Percentiles rank a stretch among this genome's conserved stretches.
Evolutionary conservation across 1,140 invertebrate species (phyloP).

Genomic region (Trachymyrmex cornetzi): DNA sequence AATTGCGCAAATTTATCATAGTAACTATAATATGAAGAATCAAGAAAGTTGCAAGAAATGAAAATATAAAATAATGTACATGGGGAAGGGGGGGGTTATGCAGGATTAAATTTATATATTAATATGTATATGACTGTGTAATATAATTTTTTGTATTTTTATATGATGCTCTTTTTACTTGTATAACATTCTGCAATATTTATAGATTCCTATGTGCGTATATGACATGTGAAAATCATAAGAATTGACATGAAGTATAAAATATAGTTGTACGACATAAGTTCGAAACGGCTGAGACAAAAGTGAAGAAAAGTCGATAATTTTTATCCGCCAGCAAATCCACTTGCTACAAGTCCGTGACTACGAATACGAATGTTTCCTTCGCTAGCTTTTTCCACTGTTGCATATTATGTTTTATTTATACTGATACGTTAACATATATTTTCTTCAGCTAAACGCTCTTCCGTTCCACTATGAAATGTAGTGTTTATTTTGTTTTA

Average conservation of each 20-base stretch:
- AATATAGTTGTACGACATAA: constrained; percentile 13
- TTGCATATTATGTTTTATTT: constrained; percentile 30
- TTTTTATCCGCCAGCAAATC: constrained; percentile 52
- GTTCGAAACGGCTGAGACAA: constrained; percentile 4
- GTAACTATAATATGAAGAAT: not conserved
- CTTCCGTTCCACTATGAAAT: not conserved
- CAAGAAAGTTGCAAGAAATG: not conserved
- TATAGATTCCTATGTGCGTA: not conserved
- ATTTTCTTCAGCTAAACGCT: not conserved
- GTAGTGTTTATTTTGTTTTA: constrained; percentile 37
- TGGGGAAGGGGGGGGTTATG: too few relatives aligned
- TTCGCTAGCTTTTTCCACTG: not conserved
- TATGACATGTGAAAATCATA: not conserved
- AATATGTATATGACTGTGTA: not conserved
- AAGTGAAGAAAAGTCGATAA: constrained; percentile 67
- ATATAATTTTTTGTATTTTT: constrained; percentile 12
- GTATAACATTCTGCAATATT: constrained; percentile 2
- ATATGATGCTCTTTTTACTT: not conserved
- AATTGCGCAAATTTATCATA: not conserved
- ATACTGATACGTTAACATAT: not conserved
- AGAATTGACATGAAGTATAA: constrained; percentile 31
- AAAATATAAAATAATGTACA: not conserved
- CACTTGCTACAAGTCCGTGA: not conserved
- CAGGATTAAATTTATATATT: constrained; percentile 3
- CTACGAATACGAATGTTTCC: constrained; percentile 30